Evolutionary conservation across 2,113 vertebrate genomes (phyloP).

Genomic region (Ameiurus melas): DNA sequence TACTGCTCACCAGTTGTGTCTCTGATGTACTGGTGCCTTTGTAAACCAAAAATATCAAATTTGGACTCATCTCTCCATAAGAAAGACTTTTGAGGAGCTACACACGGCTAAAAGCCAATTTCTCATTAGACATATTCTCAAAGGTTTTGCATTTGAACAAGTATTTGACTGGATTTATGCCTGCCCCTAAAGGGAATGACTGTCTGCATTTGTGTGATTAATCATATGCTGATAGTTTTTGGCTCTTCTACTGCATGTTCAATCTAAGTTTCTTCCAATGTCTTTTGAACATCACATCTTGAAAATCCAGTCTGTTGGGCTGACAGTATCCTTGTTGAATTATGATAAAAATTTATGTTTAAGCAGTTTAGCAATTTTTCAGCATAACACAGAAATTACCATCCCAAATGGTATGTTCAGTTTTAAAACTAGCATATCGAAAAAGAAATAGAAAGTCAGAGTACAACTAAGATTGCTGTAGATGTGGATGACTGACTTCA

Average conservation of each 20-base stretch:
- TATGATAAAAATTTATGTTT: background rate
- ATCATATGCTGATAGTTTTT: background rate
- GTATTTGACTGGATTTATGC: background rate
- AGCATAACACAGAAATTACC: background rate
- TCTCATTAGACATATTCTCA: conserved; percentile 1
- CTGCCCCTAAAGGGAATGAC: background rate
- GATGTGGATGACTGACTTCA: background rate
- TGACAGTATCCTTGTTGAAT: background rate
- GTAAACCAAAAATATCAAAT: background rate
- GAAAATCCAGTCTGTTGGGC: background rate
- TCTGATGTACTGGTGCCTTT: conserved; percentile 9
- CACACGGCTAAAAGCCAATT: background rate
- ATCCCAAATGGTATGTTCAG: background rate
- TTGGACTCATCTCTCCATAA: background rate
- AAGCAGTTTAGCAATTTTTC: background rate
- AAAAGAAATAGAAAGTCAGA: too few relatives aligned
- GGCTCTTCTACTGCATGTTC: background rate
- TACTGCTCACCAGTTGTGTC: background rate
- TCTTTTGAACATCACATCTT: background rate
- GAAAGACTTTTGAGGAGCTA: background rate
- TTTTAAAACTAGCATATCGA: too few relatives aligned
- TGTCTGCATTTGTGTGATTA: background rate
- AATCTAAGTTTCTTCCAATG: background rate
- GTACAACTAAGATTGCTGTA: too few relatives aligned
- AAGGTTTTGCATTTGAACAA: background rate